phyloP scores from a whole-genome alignment of 2,113 vertebrate genomes.

The Sciurus niger region DNA sequence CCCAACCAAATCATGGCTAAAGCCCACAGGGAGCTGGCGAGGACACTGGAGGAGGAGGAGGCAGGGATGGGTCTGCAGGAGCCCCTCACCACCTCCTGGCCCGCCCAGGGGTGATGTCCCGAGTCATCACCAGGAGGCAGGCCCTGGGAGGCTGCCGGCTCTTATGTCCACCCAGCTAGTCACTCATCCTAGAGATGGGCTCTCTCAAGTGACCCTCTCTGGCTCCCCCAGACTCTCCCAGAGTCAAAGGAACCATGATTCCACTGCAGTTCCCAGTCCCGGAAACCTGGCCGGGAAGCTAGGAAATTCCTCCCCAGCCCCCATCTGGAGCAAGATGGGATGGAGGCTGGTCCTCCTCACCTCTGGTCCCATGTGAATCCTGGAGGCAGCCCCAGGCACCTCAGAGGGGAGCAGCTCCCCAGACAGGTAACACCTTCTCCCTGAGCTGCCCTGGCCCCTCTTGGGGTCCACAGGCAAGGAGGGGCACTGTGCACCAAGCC shows the following conservation, averaged over 20 bases:
- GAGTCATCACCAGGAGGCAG: neutral
- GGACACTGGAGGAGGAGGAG: too few relatives aligned
- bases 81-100: neutral
- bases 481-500: too few relatives aligned
- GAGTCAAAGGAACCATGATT: neutral
- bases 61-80: too few relatives aligned
- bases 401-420: too few relatives aligned
- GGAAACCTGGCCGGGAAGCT: too few relatives aligned
- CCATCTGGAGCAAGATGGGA: neutral
- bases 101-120: neutral
- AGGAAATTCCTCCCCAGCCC: neutral
- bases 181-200: neutral
- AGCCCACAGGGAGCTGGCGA: neutral
- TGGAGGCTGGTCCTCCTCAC: too few relatives aligned
- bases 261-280: neutral
- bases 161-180: neutral
- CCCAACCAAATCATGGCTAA: neutral
- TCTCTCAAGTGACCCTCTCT: neutral
- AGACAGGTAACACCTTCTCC: neutral
- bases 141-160: too few relatives aligned
- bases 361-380: neutral
- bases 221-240: neutral
- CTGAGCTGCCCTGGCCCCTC: too few relatives aligned
- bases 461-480: accelerated
- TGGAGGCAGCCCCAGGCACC: accelerated